Base-by-base conservation (phyloP, 2,113 vertebrate species). In the Thymallus thymallus region DNA sequence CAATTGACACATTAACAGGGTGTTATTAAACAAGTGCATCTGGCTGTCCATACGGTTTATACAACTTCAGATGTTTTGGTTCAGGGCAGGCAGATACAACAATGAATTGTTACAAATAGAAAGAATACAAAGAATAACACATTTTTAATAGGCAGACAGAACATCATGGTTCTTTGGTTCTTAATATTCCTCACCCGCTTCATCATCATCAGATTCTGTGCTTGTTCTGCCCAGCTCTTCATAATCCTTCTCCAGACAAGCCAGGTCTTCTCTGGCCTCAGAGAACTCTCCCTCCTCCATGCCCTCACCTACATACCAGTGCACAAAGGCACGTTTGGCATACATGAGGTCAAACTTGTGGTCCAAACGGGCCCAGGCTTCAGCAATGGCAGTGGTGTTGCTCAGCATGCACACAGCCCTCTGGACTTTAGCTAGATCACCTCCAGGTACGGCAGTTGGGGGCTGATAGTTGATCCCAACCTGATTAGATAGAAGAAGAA, bases 291-390 rank as follows among this genome's bases (percentile, higher is more conserved):
- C 95, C 74, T 96, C 95, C 84, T 97, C 96, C 95, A 97, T 96
- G 60, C 94, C 95, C 75, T 96, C 94, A 13, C 95, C 95, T n/a
- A 96, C 94, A 13, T 95, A 96, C 94, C 94, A 96, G 86, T 96
- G 95, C 63, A 97, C 93, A 35, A 97, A 96, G 1, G 95, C 95
- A 16, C 94, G 89, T 71, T 96, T 96, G 55, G 95, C 94, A 2
- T 94, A 95, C 94, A 96, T 96, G 70, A 98, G 90, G 77, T 96
- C 95, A 69, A 96, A 97, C 88, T 96, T 96, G 90, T 96, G 94
- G 88, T 95, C 90, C 1, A 96, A 93, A 1, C 93, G 93, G 1
- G 94, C 93, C 95, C 95, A 96, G 4, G 95, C 95, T 87, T 96
- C 95, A 0, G 95, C 91, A 0, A 95, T 95, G 80, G 95, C 95